Evolutionary conservation across 2,797 vertebrate genomes (phyloP).

Genomic region (Stomatorhinus walkeri): DNA sequence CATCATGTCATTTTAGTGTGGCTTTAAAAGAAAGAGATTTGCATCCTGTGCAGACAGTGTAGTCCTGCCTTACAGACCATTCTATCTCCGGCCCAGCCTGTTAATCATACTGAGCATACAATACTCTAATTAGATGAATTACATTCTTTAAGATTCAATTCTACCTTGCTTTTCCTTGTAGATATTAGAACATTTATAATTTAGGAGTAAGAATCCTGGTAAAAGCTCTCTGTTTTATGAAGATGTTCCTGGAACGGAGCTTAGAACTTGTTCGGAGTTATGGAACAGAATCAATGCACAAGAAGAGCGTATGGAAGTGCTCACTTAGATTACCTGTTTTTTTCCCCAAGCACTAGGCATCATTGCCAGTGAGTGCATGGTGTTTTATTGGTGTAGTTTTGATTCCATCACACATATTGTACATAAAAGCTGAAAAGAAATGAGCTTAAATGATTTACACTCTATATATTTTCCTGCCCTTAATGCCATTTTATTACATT

Average conservation of each 20-base stretch:
- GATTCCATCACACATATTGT: background rate
- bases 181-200: slow-evolving; percentile 19
- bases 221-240: background rate
- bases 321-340: background rate
- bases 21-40: slow-evolving; percentile 2
- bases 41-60: background rate
- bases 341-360: background rate
- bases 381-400: background rate
- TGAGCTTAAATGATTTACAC: background rate
- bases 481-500: slow-evolving; percentile 2
- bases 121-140: background rate
- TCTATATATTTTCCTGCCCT: background rate
- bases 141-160: slow-evolving; percentile 2
- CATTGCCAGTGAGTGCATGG: background rate
- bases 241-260: background rate
- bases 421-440: slow-evolving; percentile 2
- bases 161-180: background rate
- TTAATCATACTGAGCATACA: background rate
- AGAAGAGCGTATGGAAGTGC: background rate
- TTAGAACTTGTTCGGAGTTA: background rate
- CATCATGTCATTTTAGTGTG: background rate
- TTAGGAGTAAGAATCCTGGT: background rate
- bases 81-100: background rate
- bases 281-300: background rate
- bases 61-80: background rate